Conservation (phyloP, 2,113 vertebrate genomes). For the Eptatretus burgeri region DNA sequence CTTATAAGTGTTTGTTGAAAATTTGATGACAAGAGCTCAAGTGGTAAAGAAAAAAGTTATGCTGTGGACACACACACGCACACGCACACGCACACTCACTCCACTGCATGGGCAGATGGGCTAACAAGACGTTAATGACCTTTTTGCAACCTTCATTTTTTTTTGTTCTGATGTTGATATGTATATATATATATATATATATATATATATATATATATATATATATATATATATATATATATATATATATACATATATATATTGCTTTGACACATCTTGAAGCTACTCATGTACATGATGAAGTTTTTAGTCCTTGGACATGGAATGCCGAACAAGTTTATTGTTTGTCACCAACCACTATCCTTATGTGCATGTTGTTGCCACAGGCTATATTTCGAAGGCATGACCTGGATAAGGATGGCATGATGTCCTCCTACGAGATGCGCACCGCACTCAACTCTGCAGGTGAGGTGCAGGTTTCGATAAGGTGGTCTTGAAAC, state of each 20-base stretch:
- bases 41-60: too few species aligned
- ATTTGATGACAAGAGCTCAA: too few species aligned
- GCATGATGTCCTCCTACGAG: conserved; percentile 3
- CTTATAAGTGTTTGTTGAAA: too few species aligned
- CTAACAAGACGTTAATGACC: too few species aligned
- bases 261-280: background rate
- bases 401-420: background rate
- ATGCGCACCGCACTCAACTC: background rate
- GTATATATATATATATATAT: too few species aligned
- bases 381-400: conserved; percentile 3
- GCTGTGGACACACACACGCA: too few species aligned
- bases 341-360: background rate
- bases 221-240: too few species aligned
- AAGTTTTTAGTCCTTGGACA: background rate
- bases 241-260: background rate
- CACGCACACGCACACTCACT: too few species aligned
- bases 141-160: too few species aligned
- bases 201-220: too few species aligned
- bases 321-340: background rate
- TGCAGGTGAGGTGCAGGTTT: conserved; percentile 1
- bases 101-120: too few species aligned
- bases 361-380: background rate
- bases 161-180: too few species aligned
- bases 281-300: background rate
- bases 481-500: background rate